Base-by-base conservation (phyloP, 2,113 vertebrate species). In the Nibea coibor region DNA sequence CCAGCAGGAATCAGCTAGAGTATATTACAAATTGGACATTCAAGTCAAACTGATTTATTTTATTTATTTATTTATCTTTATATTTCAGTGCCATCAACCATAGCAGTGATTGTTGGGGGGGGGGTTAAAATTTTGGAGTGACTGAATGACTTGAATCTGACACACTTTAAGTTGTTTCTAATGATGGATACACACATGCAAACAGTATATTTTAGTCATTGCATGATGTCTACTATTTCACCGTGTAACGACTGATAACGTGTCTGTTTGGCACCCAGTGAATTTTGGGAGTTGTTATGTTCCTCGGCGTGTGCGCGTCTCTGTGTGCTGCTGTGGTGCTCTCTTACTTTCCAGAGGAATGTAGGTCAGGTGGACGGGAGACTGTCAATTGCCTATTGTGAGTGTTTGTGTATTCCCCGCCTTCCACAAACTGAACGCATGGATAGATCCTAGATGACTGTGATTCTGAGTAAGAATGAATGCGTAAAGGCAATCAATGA, bases 341-440 rank as follows among this genome's bases (percentile, higher is more conserved):
- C 48, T 69, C 65, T 75, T 78, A n/a, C 56, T 67, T 75, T 82
- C 8, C 78, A 78, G 2, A 82, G 16, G 75, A 82, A 91, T 89
- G 61, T 87, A 81, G 85, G 89, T 91, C 91, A 90, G 81, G 10
- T 86, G 77, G 48, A 83, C 61, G 16, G 51, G 47, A 83, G 82
- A 78, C 65, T 31, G 51, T 73, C 80, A 82, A 85, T 80, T 85
- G 59, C 47, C 82, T 81, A 57, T 70, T 84, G 67, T 75, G 51
- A 43, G 65, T 57, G 65, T 67, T 24, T 65, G 39, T 80, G 73
- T 71, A 50, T 45, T 57, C 61, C 3, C 68, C 77, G 11, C 42
- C 35, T 64, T 22, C 35, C 20, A 7, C 20, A 51, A 17, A 39
- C 2, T 39, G 35, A 39, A 68, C 22, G 48, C 47, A 69, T 81